Evolutionary conservation across 2,113 vertebrate species (phyloP), one percentile per base, ranked within the genome.

Genomic region (Seriola aureovittata): DNA sequence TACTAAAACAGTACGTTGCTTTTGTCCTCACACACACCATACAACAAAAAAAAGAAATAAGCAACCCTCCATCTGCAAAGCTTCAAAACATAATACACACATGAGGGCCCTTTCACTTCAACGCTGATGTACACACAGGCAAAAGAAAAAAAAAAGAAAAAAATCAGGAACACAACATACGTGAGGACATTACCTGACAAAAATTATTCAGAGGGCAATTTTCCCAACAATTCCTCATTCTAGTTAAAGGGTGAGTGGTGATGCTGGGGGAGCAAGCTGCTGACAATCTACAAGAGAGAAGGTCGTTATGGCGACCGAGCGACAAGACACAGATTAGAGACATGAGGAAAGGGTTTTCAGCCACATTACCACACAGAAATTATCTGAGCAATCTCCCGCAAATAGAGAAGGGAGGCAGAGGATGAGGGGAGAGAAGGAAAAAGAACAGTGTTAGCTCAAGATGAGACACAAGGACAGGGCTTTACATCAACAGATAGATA

Each of bases 401-500:
- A 81, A 69, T 76, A 74, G 52, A 85, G 80, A 69, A 3, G 13
- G 82, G 71, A 63, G 84, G 69, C 14, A 81, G 85, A 80, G 46
- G 62, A 72, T 2, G 44, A 13, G 25, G 6, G 59, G n/a, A 48
- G 13, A 66, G 58, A 48, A n/a, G 32, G 68, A 68, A 46, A 73
- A 62, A 78, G 68, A 81, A 74, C 25, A 66, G 55, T 9, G 40
- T 84, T 71, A 79, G 67, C 40, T 87, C 55, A 54, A 58, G 71
- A 74, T 66, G 66, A 86, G 76, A 93, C 85, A 83, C 65, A 59
- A 84, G 85, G 90, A 94, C 95, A 94, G 96, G 96, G 95, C 95
- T 96, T 96, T 93, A 95, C 95, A 95, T 92, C 92, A 86, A 93
- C 92, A 93, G 85, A 88, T 81, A 90, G 72, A 81, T 82, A 80